These are phyloP conservation scores for Drosophila heteroneura DNA, from an alignment of 2,888 invertebrate species.

Conservation along the genomic window DNA sequence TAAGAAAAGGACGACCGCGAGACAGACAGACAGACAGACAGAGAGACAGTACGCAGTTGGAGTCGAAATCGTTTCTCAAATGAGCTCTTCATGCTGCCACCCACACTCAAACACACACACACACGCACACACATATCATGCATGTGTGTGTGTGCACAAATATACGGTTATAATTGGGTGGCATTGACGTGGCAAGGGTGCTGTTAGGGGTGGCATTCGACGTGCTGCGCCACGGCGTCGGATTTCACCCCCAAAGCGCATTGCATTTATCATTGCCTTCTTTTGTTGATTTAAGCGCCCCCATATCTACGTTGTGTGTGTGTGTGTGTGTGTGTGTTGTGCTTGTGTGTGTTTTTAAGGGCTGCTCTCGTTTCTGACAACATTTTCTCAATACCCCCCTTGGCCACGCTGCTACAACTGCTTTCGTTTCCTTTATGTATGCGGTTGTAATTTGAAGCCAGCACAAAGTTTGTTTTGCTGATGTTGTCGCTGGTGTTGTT, in stretches of 20 bases:
- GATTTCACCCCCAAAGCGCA: slow-evolving; percentile 69
- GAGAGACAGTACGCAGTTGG: slow-evolving; percentile 17
- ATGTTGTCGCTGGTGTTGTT: neutral
- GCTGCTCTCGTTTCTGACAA: slow-evolving; percentile 62
- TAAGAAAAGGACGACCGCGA: slow-evolving; percentile 58
- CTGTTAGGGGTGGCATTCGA: slow-evolving; percentile 59
- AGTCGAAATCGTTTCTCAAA: slow-evolving; percentile 59
- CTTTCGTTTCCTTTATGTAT: slow-evolving; percentile 58
- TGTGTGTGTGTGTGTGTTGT: slow-evolving; percentile 18
- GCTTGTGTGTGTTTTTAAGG: slow-evolving; percentile 56
- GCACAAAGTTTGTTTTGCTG: neutral
- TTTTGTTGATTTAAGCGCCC: slow-evolving; percentile 74
- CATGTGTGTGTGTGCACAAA: slow-evolving; percentile 14
- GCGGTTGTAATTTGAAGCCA: slow-evolving; percentile 73
- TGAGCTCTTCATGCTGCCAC: slow-evolving; percentile 42
- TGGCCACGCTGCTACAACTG: slow-evolving; percentile 19
- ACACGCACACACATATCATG: slow-evolving; percentile 1
- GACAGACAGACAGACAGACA: slow-evolving; percentile 12
- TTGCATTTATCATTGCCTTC: slow-evolving; percentile 59
- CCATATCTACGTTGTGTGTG: slow-evolving; percentile 20
- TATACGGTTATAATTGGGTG: slow-evolving; percentile 78
- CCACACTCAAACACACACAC: neutral
- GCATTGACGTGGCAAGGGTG: slow-evolving; percentile 64
- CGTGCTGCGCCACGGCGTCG: slow-evolving; percentile 33
- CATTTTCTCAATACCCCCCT: slow-evolving; percentile 24